phyloP scores from a whole-genome alignment of 2,888 invertebrate species.

The Enchytraeus crypticus region DNA sequence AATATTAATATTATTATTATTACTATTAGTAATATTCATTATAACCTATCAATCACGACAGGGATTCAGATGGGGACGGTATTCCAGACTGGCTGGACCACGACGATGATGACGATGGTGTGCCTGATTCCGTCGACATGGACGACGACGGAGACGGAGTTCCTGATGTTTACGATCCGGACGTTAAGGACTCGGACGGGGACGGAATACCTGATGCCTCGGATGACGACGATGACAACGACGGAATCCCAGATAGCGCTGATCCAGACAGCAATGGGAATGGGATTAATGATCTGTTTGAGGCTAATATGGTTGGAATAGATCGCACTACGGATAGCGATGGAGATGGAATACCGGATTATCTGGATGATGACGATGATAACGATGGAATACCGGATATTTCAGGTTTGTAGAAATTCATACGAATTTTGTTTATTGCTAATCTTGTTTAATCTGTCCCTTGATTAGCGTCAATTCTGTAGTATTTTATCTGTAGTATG shows the following conservation, averaged over 20 bases:
- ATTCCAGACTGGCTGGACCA: constrained; percentile 19
- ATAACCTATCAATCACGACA: constrained; percentile 8
- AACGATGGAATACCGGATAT: no score
- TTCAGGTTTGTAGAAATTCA: no score
- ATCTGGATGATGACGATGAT: no score
- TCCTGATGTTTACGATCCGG: constrained; percentile 15
- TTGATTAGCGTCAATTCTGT: no score
- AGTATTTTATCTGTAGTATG: no score
- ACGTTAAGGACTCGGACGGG: constrained; percentile 15
- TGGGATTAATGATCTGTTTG: constrained; percentile 35
- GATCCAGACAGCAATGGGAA: constrained; percentile 24
- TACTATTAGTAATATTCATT: no score
- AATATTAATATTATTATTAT: no score
- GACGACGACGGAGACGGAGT: constrained; percentile 28
- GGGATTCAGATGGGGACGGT: constrained; percentile 6
- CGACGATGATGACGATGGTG: constrained; percentile 27
- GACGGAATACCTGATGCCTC: constrained; percentile 20
- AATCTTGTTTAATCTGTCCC: no score
- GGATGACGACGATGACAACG: constrained; percentile 11
- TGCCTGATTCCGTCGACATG: constrained; percentile 16
- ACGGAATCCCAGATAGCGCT: constrained; percentile 12
- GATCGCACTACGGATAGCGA: constrained; percentile 11
- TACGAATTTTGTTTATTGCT: no score
- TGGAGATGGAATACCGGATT: no score
- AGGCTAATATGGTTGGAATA: constrained; percentile 14